phyloP scores from a whole-genome alignment of 1,140 invertebrate genomes.

The Phortica variegata region DNA sequence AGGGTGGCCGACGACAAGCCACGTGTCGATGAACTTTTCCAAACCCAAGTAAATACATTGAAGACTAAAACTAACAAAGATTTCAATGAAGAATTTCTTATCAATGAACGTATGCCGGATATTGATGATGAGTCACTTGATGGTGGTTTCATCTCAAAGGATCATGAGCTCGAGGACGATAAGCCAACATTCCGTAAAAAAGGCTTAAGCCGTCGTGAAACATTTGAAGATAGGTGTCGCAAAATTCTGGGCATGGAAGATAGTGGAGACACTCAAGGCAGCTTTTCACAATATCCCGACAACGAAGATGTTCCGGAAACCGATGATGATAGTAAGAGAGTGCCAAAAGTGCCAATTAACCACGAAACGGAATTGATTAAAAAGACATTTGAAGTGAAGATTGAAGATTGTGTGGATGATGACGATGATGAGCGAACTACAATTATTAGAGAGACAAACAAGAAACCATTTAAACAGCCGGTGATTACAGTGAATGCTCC shows the following conservation, averaged over 20 bases:
- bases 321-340: constrained; percentile 3
- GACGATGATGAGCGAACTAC: constrained; percentile 25
- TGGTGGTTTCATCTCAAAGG: constrained; percentile 40
- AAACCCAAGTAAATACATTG: no score
- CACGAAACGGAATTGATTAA: background rate
- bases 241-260: constrained; percentile 65
- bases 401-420: constrained; percentile 48
- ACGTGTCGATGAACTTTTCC: constrained; percentile 4
- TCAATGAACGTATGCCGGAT: constrained; percentile 28
- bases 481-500: constrained; percentile 1
- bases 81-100: constrained; percentile 40
- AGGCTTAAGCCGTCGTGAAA: constrained; percentile 61
- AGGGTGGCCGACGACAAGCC: no score
- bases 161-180: constrained; percentile 20
- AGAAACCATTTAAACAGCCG: background rate
- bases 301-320: background rate
- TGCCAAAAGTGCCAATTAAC: constrained; percentile 12
- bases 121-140: constrained; percentile 30
- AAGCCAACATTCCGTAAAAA: constrained; percentile 39
- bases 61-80: constrained; percentile 29
- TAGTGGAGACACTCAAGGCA: constrained; percentile 48
- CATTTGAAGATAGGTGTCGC: constrained; percentile 69
- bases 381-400: constrained; percentile 42
- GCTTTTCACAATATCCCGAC: constrained; percentile 11
- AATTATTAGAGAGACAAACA: background rate